phyloP scores from a whole-genome alignment of 2,797 vertebrate species.

The Sandelia bainsii region DNA sequence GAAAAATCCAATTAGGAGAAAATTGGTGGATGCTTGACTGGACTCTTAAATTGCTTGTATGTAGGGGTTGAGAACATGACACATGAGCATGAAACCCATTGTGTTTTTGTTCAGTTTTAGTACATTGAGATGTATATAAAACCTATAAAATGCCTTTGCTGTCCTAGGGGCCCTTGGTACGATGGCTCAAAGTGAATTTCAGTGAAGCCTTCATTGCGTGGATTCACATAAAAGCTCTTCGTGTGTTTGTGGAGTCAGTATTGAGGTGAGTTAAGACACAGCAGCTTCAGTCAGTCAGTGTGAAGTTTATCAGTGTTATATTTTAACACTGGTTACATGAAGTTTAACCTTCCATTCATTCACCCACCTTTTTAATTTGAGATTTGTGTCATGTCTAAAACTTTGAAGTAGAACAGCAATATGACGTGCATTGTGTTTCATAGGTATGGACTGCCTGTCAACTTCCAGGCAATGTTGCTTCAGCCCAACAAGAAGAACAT shows the following conservation, averaged over 20 bases:
- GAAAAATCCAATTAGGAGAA: too few species aligned
- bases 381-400: background rate
- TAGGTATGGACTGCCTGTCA: constrained; percentile 97
- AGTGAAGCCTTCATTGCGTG: constrained; percentile 99
- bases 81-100: too few species aligned
- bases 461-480: constrained; percentile 99
- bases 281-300: background rate
- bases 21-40: too few species aligned
- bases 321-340: background rate
- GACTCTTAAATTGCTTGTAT: too few species aligned
- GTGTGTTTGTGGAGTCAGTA: constrained; percentile 98
- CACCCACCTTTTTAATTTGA: background rate
- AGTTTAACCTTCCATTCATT: background rate
- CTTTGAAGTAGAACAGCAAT: background rate
- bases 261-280: constrained; percentile 87
- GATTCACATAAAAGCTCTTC: constrained; percentile 98
- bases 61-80: too few species aligned
- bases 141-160: background rate
- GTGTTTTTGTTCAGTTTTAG: background rate
- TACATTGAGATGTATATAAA: too few species aligned
- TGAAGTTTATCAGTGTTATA: background rate
- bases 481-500: constrained; percentile 98
- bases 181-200: constrained; percentile 99
- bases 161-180: constrained; percentile 94
- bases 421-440: background rate